Percentiles rank a stretch among this genome's conserved stretches.
phyloP scores from a whole-genome alignment of 2,888 invertebrate species.

The Corythucha ciliata region DNA sequence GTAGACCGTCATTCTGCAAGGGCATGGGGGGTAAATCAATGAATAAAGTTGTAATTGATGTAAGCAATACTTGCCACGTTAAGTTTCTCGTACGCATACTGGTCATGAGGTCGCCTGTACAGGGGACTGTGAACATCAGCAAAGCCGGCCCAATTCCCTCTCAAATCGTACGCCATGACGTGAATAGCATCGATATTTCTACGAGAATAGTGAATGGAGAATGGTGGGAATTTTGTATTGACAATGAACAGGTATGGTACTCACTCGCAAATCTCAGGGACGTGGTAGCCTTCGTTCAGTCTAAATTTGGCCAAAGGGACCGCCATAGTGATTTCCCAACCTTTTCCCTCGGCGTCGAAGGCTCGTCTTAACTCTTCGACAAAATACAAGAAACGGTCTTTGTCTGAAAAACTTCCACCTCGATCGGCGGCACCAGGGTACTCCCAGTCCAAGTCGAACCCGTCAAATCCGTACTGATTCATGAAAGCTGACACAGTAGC shows the following conservation, averaged over 20 bases:
- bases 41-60: neutral
- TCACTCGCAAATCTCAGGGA: constrained; percentile 79
- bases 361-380: constrained; percentile 72
- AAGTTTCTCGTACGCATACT: constrained; percentile 79
- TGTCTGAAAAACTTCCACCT: constrained; percentile 74
- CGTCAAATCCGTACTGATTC: constrained; percentile 68
- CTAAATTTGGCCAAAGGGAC: constrained; percentile 81
- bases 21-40: neutral
- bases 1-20: constrained; percentile 70
- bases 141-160: constrained; percentile 85
- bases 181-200: constrained; percentile 71
- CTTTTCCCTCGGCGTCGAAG: constrained; percentile 61
- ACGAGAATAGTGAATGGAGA: constrained; percentile 28
- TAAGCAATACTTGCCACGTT: constrained; percentile 62
- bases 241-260: constrained; percentile 38
- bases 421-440: constrained; percentile 82
- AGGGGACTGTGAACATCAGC: constrained; percentile 82
- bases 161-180: constrained; percentile 76
- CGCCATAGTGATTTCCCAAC: constrained; percentile 83
- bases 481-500: constrained; percentile 53
- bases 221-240: constrained; percentile 21
- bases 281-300: constrained; percentile 81
- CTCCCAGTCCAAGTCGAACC: constrained; percentile 84
- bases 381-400: constrained; percentile 69
- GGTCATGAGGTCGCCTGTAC: constrained; percentile 75